Conservation (phyloP, 2,113 vertebrate species). For the Empidonax traillii region DNA sequence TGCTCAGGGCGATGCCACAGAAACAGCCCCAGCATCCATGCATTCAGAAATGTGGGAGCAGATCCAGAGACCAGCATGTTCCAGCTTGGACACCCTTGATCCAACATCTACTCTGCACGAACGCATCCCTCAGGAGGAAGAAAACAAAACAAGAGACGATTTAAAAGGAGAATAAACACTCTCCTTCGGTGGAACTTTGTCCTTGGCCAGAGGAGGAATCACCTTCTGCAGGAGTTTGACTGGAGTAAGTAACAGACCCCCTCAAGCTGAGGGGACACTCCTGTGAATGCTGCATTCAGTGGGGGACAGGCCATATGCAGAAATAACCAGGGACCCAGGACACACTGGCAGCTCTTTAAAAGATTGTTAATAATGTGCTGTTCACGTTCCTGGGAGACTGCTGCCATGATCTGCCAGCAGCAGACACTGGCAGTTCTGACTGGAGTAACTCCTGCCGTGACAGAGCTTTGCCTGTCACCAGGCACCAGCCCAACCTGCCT, state of each 20-base stretch:
- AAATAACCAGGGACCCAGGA: not conserved
- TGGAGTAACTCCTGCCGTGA: not conserved
- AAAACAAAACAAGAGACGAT: not conserved
- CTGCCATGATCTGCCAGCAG: constrained; percentile 32
- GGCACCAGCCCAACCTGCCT: not conserved
- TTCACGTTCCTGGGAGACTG: not conserved
- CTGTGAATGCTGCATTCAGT: not conserved
- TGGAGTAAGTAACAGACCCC: not conserved
- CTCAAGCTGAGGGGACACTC: not conserved
- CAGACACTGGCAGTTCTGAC: not conserved
- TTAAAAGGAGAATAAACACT: not conserved
- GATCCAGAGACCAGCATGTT: not conserved
- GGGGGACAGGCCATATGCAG: not conserved
- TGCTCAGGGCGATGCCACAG: not conserved
- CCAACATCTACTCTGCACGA: not conserved
- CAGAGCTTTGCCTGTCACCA: not conserved
- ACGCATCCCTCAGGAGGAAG: not conserved
- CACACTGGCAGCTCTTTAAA: constrained; percentile 46
- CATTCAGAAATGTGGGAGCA: not conserved
- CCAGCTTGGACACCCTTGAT: not conserved
- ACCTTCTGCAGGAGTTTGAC: not conserved
- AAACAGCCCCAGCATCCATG: not conserved
- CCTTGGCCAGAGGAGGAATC: not conserved
- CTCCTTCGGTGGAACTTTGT: not conserved
- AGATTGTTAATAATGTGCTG: constrained; percentile 35